phyloP scores from a whole-genome alignment of 2,113 vertebrate genomes.

The Rissa tridactyla region DNA sequence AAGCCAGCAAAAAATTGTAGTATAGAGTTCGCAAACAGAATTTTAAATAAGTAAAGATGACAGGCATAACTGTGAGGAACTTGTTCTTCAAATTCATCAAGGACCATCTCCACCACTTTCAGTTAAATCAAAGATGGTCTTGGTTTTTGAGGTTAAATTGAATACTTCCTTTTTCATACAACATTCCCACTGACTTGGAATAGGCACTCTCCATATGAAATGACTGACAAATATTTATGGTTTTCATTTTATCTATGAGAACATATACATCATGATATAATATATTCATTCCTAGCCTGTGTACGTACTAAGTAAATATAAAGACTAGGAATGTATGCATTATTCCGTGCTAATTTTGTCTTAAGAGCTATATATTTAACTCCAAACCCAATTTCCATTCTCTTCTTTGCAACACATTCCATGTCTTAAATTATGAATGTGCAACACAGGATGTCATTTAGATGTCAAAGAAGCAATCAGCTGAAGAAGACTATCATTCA shows the following conservation, averaged over 20 bases:
- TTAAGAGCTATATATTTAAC: background rate
- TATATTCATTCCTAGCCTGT: background rate
- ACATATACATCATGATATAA: background rate
- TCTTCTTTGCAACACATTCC: background rate
- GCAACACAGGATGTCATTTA: conserved; percentile 3
- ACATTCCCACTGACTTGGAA: background rate
- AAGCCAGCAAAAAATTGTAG: background rate
- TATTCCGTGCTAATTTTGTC: conserved; percentile 18
- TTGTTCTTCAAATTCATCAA: background rate
- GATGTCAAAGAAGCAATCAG: conserved; percentile 38
- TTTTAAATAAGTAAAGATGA: background rate
- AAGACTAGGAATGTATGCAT: background rate
- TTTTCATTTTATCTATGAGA: background rate
- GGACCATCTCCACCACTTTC: background rate
- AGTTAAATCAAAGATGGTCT: background rate
- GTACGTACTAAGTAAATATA: conserved; percentile 1
- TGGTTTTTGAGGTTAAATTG: background rate
- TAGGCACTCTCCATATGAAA: background rate
- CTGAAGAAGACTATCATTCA: conserved; percentile 42
- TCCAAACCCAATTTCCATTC: background rate
- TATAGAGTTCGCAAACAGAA: background rate
- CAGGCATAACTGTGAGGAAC: background rate
- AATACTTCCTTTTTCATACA: background rate
- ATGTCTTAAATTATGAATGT: conserved; percentile 3
- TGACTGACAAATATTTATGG: background rate